phyloP scores from a whole-genome alignment of 2,113 vertebrate species.

The Argyrosomus japonicus region DNA sequence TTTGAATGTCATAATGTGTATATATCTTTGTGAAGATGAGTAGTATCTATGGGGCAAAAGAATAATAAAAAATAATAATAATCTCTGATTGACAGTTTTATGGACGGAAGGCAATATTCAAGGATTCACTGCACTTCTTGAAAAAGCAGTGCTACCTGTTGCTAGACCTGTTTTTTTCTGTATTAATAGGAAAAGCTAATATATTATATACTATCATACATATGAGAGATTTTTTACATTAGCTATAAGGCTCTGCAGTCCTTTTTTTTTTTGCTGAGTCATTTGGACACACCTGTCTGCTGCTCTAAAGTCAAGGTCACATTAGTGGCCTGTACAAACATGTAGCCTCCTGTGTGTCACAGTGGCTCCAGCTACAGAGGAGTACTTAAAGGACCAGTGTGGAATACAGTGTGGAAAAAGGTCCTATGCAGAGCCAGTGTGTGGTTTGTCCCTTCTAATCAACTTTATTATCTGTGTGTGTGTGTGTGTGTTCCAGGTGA shows the following conservation, averaged over 20 bases:
- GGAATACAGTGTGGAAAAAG: too few relatives aligned
- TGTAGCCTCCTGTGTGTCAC: background rate
- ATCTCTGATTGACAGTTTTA: too few relatives aligned
- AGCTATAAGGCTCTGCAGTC: background rate
- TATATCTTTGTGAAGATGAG: too few relatives aligned
- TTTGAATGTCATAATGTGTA: too few relatives aligned
- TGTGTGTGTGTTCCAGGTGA: constrained; percentile 37
- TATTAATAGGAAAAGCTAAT: too few relatives aligned
- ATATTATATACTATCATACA: too few relatives aligned
- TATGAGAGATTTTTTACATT: background rate
- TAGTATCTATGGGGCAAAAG: too few relatives aligned
- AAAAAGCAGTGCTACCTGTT: background rate
- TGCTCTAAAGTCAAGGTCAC: background rate
- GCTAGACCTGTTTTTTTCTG: background rate
- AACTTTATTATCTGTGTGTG: background rate
- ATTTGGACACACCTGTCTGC: background rate
- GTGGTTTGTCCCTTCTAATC: background rate
- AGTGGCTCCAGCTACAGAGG: background rate
- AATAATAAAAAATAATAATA: too few relatives aligned
- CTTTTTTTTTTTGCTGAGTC: background rate
- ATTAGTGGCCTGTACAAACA: background rate
- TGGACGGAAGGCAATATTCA: too few relatives aligned
- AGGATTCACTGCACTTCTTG: background rate
- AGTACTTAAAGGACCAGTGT: background rate
- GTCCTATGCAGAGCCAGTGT: too few relatives aligned